Evolutionary conservation across 2,888 invertebrate genomes (phyloP).

Genomic region (Cotesia congregata): DNA sequence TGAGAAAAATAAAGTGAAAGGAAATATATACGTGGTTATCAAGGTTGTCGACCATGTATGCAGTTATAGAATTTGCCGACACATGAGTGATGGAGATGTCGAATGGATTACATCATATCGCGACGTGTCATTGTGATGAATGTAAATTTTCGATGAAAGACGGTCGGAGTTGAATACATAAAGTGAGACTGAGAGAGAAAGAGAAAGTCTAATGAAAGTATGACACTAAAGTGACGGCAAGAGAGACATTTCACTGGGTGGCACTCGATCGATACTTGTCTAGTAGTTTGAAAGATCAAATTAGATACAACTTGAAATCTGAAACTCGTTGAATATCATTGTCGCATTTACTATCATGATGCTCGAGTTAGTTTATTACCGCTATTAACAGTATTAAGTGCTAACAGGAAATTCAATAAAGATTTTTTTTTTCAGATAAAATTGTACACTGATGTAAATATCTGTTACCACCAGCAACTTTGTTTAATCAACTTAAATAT

Average conservation of each 20-base stretch:
- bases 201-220: not conserved
- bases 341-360: not conserved
- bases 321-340: constrained; percentile 1
- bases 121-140: not conserved
- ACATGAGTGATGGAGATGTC: not conserved
- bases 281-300: not conserved
- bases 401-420: not conserved
- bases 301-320: constrained; percentile 1
- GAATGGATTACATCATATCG: constrained; percentile 1
- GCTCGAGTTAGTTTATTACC: not conserved
- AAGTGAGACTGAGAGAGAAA: not conserved
- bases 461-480: not conserved
- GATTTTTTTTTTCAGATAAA: not conserved
- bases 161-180: not conserved
- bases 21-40: not conserved
- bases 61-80: not conserved
- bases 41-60: not conserved
- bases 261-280: not conserved
- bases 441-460: not conserved
- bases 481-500: not conserved
- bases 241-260: not conserved
- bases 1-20: not conserved
- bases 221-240: not conserved
- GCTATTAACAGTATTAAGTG: not conserved
- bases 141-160: not conserved